A percentile compares a stretch with the other conserved stretches of the same genome.
These are phyloP conservation scores for Myxocyprinus asiaticus DNA, from an alignment of 2,113 vertebrate species.

Conservation along the genomic window DNA sequence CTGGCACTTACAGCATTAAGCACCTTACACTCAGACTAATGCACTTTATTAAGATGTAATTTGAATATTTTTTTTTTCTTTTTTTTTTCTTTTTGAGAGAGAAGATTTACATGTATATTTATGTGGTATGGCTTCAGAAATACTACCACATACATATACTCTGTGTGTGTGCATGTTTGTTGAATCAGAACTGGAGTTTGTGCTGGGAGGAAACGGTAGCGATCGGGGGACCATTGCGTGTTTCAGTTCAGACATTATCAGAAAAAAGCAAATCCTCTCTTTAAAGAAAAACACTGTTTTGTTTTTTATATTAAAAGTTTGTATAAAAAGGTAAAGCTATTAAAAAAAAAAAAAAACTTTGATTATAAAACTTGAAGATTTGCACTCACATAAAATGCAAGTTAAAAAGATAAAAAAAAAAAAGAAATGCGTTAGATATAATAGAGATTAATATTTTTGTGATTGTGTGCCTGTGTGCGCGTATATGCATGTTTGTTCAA, in stretches of 20 bases:
- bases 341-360: slow-evolving; percentile 75
- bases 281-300: slow-evolving; percentile 81
- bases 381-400: slow-evolving; percentile 84
- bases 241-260: slow-evolving; percentile 75
- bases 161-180: slow-evolving; percentile 32
- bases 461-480: slow-evolving; percentile 55
- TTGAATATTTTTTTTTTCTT: slow-evolving; percentile 68
- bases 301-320: slow-evolving; percentile 73
- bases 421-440: slow-evolving; percentile 70
- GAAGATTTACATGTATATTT: slow-evolving; percentile 50
- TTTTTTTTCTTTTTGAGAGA: background rate
- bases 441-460: slow-evolving; percentile 77
- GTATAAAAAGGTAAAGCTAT: slow-evolving; percentile 80
- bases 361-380: slow-evolving; percentile 85
- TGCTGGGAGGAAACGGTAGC: slow-evolving; percentile 40
- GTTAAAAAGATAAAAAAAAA: slow-evolving; percentile 65
- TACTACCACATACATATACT: slow-evolving; percentile 48
- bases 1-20: slow-evolving; percentile 88
- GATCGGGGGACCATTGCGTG: slow-evolving; percentile 63
- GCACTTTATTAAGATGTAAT: slow-evolving; percentile 90
- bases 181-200: slow-evolving; percentile 67
- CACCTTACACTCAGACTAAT: slow-evolving; percentile 91
- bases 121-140: slow-evolving; percentile 46
- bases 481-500: slow-evolving; percentile 61
- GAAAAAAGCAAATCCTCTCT: slow-evolving; percentile 79